Evolutionary conservation across 2,888 invertebrate genomes (phyloP).

Genomic region (Drosophila stalkeri): DNA sequence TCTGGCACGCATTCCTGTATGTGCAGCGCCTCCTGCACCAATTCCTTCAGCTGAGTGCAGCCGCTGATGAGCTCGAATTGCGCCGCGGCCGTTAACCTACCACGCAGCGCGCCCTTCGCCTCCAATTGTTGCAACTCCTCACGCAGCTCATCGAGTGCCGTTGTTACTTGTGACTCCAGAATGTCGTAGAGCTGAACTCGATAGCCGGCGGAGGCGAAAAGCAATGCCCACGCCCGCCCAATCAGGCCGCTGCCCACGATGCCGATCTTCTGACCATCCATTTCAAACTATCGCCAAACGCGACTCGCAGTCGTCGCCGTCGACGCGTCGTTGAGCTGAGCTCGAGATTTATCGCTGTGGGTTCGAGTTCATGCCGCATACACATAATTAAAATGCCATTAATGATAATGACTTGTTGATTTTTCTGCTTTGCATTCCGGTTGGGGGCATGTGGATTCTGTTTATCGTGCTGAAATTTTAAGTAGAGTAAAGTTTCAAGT

Average conservation of each 20-base stretch:
- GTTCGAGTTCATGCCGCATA: slow-evolving; percentile 58
- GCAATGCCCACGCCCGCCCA: slow-evolving; percentile 98
- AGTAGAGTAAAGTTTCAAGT: slow-evolving; percentile 4
- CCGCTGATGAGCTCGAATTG: slow-evolving; percentile 93
- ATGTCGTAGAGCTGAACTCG: slow-evolving; percentile 95
- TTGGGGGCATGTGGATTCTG: slow-evolving; percentile 12
- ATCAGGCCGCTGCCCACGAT: slow-evolving; percentile 96
- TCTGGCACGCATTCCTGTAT: slow-evolving; percentile 98
- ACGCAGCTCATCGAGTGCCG: slow-evolving; percentile 90
- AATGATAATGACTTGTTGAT: slow-evolving; percentile 66
- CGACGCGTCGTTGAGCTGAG: slow-evolving; percentile 13
- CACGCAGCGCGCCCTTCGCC: slow-evolving; percentile 90
- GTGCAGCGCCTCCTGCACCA: slow-evolving; percentile 91
- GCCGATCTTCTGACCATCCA: slow-evolving; percentile 89
- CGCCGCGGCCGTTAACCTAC: slow-evolving; percentile 89
- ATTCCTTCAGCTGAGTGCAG: slow-evolving; percentile 88
- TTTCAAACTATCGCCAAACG: slow-evolving; percentile 42
- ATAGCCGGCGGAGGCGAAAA: slow-evolving; percentile 96
- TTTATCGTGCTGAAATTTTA: slow-evolving; percentile 23
- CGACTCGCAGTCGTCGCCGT: neutral
- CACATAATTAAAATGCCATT: slow-evolving; percentile 60
- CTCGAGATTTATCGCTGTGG: slow-evolving; percentile 64
- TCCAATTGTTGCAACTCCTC: slow-evolving; percentile 90
- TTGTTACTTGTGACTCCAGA: slow-evolving; percentile 89
- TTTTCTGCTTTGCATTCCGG: slow-evolving; percentile 14